Percentiles rank a stretch among this genome's conserved stretches.
Evolutionary conservation across 2,888 invertebrate genomes (phyloP).

Genomic region (Xanthia icteritia): DNA sequence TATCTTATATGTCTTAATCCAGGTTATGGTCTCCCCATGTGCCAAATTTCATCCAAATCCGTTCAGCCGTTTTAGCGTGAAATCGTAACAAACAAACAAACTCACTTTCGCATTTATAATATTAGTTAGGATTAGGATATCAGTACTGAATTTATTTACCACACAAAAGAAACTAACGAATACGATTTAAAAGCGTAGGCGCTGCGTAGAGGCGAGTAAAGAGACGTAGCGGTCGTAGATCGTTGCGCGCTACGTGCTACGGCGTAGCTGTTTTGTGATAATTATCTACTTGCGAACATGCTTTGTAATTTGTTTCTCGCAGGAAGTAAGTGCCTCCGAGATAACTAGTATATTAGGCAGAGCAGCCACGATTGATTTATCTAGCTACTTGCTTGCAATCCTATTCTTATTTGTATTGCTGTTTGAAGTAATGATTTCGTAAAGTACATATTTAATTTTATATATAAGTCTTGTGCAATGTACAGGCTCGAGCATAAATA

Average conservation of each 20-base stretch:
- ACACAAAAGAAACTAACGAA: not conserved
- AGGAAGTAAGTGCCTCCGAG: not conserved
- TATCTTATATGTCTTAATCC: too few relatives aligned
- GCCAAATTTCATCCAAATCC: too few relatives aligned
- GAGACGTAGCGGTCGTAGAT: slow-evolving; percentile 8
- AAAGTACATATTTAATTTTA: not conserved
- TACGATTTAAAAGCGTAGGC: not conserved
- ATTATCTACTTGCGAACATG: not conserved
- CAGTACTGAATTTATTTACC: not conserved
- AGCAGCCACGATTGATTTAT: not conserved
- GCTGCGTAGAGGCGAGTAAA: not conserved
- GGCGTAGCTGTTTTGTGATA: not conserved
- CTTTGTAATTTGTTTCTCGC: not conserved
- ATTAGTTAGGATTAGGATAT: too few relatives aligned
- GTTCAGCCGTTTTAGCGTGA: too few relatives aligned
- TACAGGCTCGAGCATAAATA: not conserved
- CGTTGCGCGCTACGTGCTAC: not conserved
- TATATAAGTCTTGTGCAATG: not conserved
- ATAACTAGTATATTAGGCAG: not conserved
- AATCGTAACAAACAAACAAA: too few relatives aligned
- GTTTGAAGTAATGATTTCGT: not conserved
- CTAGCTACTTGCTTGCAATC: not conserved
- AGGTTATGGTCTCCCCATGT: too few relatives aligned
- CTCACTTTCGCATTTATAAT: too few relatives aligned
- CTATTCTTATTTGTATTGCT: not conserved